Evolutionary conservation across 30 jellyfish, hydroid and myxozoan species (phyloP).

Genomic region (Aurelia sp.): DNA sequence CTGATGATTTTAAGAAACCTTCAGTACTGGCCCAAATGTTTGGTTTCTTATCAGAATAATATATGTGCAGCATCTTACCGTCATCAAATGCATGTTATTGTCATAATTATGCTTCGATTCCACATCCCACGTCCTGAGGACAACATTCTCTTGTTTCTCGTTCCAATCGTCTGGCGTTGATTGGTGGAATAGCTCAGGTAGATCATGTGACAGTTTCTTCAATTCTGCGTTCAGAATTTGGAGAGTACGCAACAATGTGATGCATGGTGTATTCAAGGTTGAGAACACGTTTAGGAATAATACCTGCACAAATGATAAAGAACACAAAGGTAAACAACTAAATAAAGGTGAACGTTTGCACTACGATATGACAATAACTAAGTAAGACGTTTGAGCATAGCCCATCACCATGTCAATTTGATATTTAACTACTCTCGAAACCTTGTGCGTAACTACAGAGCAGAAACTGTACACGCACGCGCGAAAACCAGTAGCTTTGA

Average conservation of each 20-base stretch:
- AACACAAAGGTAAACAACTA: no score
- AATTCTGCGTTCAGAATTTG: conserved; percentile 64
- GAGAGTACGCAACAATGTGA: conserved; percentile 58
- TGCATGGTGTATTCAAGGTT: conserved; percentile 68
- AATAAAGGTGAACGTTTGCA: no score
- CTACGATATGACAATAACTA: no score
- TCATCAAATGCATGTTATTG: conserved; percentile 59
- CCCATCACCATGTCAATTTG: no score
- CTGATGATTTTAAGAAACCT: no score
- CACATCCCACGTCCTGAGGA: conserved; percentile 84
- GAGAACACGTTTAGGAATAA: conserved; percentile 81
- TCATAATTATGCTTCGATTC: conserved; percentile 88
- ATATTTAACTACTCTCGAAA: no score
- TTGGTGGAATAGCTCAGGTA: conserved; percentile 82
- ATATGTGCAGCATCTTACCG: conserved; percentile 58
- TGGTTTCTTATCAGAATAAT: no score
- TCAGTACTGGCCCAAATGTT: no score
- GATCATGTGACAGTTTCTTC: conserved; percentile 48
- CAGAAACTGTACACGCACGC: no score
- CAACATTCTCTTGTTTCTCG: conserved; percentile 68
- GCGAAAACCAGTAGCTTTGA: no score
- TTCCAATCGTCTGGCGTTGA: conserved; percentile 55
- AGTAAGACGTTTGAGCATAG: no score
- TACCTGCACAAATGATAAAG: conserved; percentile 52
- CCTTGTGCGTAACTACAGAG: no score